phyloP scores from a whole-genome alignment of 2,797 vertebrate species.

The Muraenolepis orangiensis region DNA sequence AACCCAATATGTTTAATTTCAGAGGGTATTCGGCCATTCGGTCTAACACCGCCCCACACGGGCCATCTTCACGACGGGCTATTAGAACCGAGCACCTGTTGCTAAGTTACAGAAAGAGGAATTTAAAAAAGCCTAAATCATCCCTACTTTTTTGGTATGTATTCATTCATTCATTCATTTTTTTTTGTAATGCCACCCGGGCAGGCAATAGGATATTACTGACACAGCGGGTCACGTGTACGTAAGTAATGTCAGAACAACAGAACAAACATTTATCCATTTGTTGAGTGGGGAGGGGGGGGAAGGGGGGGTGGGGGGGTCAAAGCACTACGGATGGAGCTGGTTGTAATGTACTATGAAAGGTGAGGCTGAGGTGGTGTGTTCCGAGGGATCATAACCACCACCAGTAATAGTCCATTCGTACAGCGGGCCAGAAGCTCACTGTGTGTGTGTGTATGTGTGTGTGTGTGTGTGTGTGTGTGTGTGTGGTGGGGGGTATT shows the following conservation, averaged over 20 bases:
- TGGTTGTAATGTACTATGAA: conserved; percentile 24
- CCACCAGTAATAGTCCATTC: conserved; percentile 35
- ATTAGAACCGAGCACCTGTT: conserved; percentile 51
- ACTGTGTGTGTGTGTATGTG: conserved; percentile 10
- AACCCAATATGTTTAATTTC: too few species aligned
- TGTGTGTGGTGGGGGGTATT: conserved; percentile 20
- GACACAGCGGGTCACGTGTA: not conserved
- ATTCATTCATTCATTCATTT: too few species aligned
- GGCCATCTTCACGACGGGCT: not conserved
- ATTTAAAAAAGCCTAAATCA: conserved; percentile 33
- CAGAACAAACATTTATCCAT: not conserved
- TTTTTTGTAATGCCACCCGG: not conserved
- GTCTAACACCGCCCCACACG: too few species aligned
- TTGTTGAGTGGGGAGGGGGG: too few species aligned
- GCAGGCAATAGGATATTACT: not conserved
- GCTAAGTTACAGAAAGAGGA: conserved; percentile 60
- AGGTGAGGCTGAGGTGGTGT: conserved; percentile 20
- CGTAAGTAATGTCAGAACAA: not conserved
- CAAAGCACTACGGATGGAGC: conserved; percentile 8
- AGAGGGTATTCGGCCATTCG: too few species aligned
- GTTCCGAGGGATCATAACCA: conserved; percentile 28
- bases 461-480: not conserved
- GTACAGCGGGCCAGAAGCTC: conserved; percentile 20
- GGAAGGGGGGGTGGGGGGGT: too few species aligned
- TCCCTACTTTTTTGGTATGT: conserved; percentile 36